These are phyloP conservation scores for Noctilio leporinus DNA, from an alignment of 2,113 vertebrate species.

Conservation along the genomic window DNA sequence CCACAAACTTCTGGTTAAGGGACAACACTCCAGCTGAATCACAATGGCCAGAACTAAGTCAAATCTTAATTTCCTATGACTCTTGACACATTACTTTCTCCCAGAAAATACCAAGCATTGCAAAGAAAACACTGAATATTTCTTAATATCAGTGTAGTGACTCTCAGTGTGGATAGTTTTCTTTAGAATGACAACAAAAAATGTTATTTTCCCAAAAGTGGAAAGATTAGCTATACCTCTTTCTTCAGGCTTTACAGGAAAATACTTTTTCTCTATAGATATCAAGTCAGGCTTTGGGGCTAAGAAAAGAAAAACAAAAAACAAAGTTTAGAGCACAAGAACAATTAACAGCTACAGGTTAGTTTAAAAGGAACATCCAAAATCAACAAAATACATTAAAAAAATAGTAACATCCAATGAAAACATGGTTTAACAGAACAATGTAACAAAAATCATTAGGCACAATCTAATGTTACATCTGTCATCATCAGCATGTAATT, in stretches of 20 bases:
- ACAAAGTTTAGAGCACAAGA: neutral
- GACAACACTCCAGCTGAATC: too few species aligned
- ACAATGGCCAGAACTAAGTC: neutral
- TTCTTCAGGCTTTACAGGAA: slow-evolving; percentile 82
- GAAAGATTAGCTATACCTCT: slow-evolving; percentile 80
- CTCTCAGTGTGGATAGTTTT: neutral
- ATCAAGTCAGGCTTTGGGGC: slow-evolving; percentile 87
- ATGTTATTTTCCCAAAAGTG: neutral
- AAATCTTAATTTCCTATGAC: slow-evolving; percentile 7
- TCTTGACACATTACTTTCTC: neutral
- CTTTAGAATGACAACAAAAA: neutral
- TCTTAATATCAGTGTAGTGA: neutral
- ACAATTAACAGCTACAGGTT: neutral
- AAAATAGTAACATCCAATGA: neutral
- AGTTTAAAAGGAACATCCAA: neutral
- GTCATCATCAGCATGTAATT: neutral
- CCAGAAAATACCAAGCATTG: neutral
- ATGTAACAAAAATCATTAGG: neutral
- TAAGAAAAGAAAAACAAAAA: slow-evolving; percentile 70
- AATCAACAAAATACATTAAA: too few species aligned
- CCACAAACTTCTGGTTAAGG: too few species aligned
- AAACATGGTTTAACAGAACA: neutral
- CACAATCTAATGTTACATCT: neutral
- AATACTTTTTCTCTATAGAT: slow-evolving; percentile 83
- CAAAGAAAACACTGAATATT: neutral